Base-by-base conservation (phyloP, 2,113 vertebrate species). In the Myodes glareolus region DNA sequence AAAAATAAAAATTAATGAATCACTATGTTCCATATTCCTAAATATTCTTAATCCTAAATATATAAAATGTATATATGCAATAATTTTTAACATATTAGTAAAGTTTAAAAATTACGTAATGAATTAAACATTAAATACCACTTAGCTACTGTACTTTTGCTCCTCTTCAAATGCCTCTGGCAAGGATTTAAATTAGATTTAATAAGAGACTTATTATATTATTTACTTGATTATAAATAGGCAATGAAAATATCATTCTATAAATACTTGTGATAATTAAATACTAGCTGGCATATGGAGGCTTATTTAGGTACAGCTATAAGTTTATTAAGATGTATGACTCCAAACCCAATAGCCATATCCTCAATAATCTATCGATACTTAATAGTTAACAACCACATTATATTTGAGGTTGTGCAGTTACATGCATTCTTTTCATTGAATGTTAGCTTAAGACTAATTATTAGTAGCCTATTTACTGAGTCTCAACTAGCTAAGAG, bases 401-500 rank as follows among this genome's bases (percentile, higher is more conserved):
- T 96, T 97, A 97, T 88, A 95, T 88, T 97, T 89, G 94, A 94
- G 91, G 92, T 89, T 98, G 94, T 97, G 91, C 75, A 97, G 97
- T 97, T 97, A 96, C 63, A 97, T 98, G 90, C 94, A 98, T 98
- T 98, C 97, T 91, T 98, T 97, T 50, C 97, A 98, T 68, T 87
- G 61, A 97, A 97, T 91, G 88, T 97, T 98, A 98, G 50, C 63
- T 96, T 95, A 90, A 97, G 95, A 98, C 97, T 98, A 98, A 98
- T 98, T 98, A 98, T 98, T 97, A 97, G 96, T 94, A 98, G 96
- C 95, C 91, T 98, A 98, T 98, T 99, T 98, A 98, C 97, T 98
- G 97, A 98, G 97, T 97, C 97, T 98, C 97, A 95, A 97, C 97
- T 98, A 89, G 98, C 98, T 96, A 97, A 95, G 87, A 94, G 85